A percentile compares a stretch with the other conserved stretches of the same genome.
Evolutionary conservation across 2,797 vertebrate genomes (phyloP).

Genomic region (Monodelphis domestica): DNA sequence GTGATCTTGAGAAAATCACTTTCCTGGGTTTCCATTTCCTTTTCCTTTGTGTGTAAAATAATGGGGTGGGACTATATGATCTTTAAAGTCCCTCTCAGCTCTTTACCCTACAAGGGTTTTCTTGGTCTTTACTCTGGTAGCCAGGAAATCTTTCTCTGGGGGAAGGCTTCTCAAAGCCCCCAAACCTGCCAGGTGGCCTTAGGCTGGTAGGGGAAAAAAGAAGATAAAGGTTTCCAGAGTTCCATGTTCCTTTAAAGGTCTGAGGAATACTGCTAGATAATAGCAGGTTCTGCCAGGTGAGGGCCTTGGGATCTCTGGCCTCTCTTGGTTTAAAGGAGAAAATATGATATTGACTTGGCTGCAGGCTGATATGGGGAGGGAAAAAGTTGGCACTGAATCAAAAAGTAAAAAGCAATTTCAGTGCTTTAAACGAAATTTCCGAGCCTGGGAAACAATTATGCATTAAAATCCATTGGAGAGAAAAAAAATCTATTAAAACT

Average conservation of each 20-base stretch:
- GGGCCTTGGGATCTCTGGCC: neutral
- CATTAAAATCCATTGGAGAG: slow-evolving; percentile 73
- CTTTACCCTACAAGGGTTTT: neutral
- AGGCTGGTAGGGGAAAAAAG: neutral
- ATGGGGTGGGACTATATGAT: neutral
- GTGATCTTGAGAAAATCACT: neutral
- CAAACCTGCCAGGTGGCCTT: neutral
- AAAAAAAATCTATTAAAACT: slow-evolving; percentile 77
- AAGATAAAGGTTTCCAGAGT: neutral
- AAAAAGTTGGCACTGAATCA: slow-evolving; percentile 72
- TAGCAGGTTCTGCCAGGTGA: neutral
- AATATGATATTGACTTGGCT: slow-evolving; percentile 57
- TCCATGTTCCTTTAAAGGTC: neutral
- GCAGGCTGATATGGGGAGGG: slow-evolving; percentile 45
- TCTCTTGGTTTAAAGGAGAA: slow-evolving; percentile 35
- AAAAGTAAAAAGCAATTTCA: slow-evolving; percentile 68
- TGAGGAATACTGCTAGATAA: slow-evolving; percentile 1
- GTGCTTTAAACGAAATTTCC: slow-evolving; percentile 71
- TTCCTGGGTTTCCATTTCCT: neutral
- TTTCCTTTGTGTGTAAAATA: neutral
- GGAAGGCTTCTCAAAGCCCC: neutral
- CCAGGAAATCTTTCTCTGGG: neutral
- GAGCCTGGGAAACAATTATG: slow-evolving; percentile 68
- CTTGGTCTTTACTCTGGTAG: neutral
- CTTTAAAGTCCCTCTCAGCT: neutral